Evolutionary conservation across 2,888 invertebrate species (phyloP).

Genomic region (Philereme vetulata): DNA sequence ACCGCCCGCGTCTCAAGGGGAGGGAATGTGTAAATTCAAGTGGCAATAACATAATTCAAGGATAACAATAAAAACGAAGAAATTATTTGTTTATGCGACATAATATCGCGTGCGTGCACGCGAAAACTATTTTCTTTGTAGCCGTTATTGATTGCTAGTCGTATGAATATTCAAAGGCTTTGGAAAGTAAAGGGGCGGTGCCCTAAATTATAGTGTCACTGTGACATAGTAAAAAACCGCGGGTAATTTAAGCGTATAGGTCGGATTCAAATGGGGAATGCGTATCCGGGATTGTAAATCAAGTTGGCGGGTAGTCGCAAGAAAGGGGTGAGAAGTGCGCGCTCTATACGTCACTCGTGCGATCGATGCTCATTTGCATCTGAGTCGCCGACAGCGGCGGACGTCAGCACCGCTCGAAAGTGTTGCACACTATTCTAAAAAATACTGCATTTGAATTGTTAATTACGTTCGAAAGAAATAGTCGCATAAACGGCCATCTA

Average conservation of each 20-base stretch:
- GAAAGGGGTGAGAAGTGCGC: conserved; percentile 81
- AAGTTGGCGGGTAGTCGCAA: conserved; percentile 79
- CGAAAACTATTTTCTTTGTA: conserved; percentile 81
- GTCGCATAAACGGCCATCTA: conserved; percentile 72
- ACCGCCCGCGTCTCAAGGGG: conserved; percentile 37
- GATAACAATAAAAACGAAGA: conserved; percentile 75
- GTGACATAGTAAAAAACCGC: conserved; percentile 78
- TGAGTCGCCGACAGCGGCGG: conserved; percentile 68
- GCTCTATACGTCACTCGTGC: conserved; percentile 73
- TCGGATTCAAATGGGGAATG: conserved; percentile 70
- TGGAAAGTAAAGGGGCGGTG: conserved; percentile 78
- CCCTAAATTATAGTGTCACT: conserved; percentile 82
- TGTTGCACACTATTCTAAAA: conserved; percentile 72
- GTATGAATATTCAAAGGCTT: conserved; percentile 82
- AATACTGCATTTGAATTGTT: conserved; percentile 79
- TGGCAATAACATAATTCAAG: conserved; percentile 64
- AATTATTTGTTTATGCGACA: conserved; percentile 83
- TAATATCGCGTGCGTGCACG: conserved; percentile 81
- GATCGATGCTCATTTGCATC: conserved; percentile 83
- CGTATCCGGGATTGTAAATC: conserved; percentile 79
- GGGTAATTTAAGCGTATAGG: conserved; percentile 71
- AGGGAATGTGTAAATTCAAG: conserved; percentile 59
- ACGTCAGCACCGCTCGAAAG: conserved; percentile 79
- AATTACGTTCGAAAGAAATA: conserved; percentile 75
- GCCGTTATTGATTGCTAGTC: conserved; percentile 81